phyloP scores from a whole-genome alignment of 2,888 invertebrate genomes.

The Eupithecia tripunctaria region DNA sequence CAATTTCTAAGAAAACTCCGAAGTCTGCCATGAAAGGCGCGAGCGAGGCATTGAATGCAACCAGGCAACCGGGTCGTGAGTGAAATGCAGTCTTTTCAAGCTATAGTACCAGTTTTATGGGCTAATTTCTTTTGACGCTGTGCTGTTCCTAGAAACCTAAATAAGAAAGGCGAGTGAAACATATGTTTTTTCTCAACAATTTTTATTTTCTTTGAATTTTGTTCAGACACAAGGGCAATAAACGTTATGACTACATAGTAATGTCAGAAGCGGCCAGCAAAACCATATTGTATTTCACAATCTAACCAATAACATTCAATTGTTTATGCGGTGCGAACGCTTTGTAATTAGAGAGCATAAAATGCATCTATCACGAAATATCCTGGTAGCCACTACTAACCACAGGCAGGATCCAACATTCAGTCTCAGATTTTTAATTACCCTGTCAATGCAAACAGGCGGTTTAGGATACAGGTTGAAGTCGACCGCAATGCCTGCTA shows the following conservation, averaged over 20 bases:
- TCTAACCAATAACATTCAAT: no score
- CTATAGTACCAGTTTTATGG: conserved; percentile 11
- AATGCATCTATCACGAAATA: background rate
- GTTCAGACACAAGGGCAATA: background rate
- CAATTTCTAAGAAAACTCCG: conserved; percentile 19
- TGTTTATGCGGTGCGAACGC: background rate
- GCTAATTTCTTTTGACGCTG: conserved; percentile 16
- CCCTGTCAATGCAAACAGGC: background rate
- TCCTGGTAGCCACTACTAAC: background rate
- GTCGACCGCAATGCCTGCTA: conserved; percentile 2
- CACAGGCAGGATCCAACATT: background rate
- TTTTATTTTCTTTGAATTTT: background rate
- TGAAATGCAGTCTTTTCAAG: conserved; percentile 24
- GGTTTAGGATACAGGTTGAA: conserved; percentile 4
- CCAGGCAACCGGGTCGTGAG: conserved; percentile 32
- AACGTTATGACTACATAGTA: background rate
- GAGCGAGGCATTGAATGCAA: conserved; percentile 25
- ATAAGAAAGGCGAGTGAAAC: background rate
- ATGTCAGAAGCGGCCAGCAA: no score
- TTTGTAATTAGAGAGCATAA: background rate
- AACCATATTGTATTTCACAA: no score
- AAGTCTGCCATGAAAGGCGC: conserved; percentile 20
- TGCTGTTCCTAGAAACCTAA: background rate
- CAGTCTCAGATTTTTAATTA: conserved; percentile 3
- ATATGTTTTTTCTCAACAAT: background rate